Conservation (phyloP, 1,140 invertebrate genomes). For the Grapholita molesta region DNA sequence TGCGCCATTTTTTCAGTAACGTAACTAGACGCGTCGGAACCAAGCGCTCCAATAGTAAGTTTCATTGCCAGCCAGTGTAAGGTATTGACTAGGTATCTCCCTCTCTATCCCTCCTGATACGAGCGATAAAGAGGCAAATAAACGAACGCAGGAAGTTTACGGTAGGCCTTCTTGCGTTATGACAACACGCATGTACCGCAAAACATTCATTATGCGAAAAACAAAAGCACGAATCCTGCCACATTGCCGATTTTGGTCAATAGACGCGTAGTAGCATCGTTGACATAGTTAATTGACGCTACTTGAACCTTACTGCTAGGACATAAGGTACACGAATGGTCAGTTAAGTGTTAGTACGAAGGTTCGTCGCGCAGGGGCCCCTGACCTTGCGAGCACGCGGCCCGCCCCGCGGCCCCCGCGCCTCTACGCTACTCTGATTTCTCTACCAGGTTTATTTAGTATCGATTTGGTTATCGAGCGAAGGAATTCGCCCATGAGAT, state of each 20-base stretch:
- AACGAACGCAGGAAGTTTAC: too few species aligned
- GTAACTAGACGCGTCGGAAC: background rate
- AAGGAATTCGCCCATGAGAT: conserved; percentile 6
- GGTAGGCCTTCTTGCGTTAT: too few species aligned
- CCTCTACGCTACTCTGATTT: conserved; percentile 39
- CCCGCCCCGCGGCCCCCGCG: conserved; percentile 26
- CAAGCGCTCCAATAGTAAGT: background rate
- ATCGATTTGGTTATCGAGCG: conserved; percentile 13
- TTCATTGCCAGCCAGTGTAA: background rate
- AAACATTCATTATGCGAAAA: background rate
- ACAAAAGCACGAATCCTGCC: background rate
- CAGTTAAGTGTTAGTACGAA: background rate
- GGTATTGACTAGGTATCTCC: too few species aligned
- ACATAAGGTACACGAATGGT: background rate
- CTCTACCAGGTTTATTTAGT: conserved; percentile 30
- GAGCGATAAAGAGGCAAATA: too few species aligned
- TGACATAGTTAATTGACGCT: background rate
- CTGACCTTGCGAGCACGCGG: conserved; percentile 44
- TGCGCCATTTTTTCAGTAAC: background rate
- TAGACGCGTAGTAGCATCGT: background rate
- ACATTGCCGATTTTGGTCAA: conserved; percentile 10
- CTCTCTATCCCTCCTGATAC: too few species aligned
- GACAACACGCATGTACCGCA: background rate
- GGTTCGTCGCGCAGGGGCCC: conserved; percentile 37
- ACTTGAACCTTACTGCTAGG: background rate